Conservation (phyloP, 1,140 invertebrate species). For the Tachypleus tridentatus region DNA sequence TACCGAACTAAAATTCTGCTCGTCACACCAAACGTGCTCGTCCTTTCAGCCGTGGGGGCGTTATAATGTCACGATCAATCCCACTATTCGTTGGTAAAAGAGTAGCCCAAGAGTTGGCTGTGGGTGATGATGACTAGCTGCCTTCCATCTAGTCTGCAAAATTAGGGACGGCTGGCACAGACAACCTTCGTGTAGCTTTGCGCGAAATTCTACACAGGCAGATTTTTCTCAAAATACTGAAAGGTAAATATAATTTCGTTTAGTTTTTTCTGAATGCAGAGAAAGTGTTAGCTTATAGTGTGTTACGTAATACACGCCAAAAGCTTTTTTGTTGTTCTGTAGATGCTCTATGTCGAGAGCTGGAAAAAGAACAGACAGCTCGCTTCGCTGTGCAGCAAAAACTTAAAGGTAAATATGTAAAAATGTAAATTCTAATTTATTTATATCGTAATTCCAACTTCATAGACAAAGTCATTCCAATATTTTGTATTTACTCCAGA, state of each 20-base stretch:
- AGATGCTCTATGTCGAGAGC: slow-evolving; percentile 32
- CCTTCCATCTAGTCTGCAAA: too few relatives aligned
- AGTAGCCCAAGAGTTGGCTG: too few relatives aligned
- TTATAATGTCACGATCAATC: too few relatives aligned
- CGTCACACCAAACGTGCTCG: too few relatives aligned
- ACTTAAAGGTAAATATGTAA: slow-evolving; percentile 30
- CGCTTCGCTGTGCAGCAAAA: slow-evolving; percentile 33
- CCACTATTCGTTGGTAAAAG: too few relatives aligned
- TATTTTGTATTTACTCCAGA: not conserved
- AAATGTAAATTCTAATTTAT: slow-evolving; percentile 1
- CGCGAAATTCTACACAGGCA: not conserved
- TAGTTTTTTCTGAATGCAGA: not conserved
- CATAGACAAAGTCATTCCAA: not conserved
- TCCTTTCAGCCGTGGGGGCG: too few relatives aligned
- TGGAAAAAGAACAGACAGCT: slow-evolving; percentile 34
- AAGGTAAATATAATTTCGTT: not conserved
- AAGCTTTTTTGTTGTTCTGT: slow-evolving; percentile 18
- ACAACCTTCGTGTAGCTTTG: too few relatives aligned
- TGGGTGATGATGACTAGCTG: too few relatives aligned
- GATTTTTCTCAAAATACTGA: not conserved
- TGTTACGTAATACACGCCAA: not conserved
- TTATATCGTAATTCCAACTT: not conserved
- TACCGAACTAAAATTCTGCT: too few relatives aligned
- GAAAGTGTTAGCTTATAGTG: not conserved
- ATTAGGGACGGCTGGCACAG: too few relatives aligned